Conservation (phyloP, 2,797 vertebrate species). For the Lerista edwardsae region DNA sequence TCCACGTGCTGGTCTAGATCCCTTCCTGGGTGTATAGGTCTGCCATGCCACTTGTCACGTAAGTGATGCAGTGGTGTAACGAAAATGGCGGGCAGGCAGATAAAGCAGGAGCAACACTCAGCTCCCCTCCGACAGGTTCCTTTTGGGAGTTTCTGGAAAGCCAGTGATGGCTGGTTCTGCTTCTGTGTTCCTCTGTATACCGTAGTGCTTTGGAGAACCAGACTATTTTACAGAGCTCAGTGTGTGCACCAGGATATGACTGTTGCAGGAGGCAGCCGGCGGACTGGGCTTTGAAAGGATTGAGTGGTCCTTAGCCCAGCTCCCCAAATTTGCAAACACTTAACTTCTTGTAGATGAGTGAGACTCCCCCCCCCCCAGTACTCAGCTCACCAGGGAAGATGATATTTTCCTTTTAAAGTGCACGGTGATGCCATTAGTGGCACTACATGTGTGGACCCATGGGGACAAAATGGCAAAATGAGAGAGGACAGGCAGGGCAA, state of each 20-base stretch:
- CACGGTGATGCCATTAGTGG: conserved; percentile 53
- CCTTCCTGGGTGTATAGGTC: no score
- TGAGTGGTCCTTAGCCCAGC: background rate
- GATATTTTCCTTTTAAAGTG: conserved; percentile 32
- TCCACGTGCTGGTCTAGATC: no score
- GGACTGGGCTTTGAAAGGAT: background rate
- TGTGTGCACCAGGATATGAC: no score
- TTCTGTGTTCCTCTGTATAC: background rate
- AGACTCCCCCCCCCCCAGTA: no score
- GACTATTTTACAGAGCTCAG: background rate
- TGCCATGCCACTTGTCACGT: background rate
- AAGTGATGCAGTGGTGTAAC: background rate
- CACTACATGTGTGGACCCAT: background rate
- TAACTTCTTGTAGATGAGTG: background rate
- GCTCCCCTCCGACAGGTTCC: background rate
- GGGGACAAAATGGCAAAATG: background rate
- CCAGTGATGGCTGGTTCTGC: background rate
- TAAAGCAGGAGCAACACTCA: background rate
- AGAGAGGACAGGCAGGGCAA: background rate
- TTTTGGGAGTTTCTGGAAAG: background rate
- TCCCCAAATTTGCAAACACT: background rate
- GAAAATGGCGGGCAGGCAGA: background rate
- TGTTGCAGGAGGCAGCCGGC: background rate
- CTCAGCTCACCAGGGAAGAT: background rate
- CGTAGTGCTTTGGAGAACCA: background rate